Percentiles rank a stretch among this genome's conserved stretches.
phyloP scores from a whole-genome alignment of 2,888 invertebrate genomes.

The Iphiclides podalirius region DNA sequence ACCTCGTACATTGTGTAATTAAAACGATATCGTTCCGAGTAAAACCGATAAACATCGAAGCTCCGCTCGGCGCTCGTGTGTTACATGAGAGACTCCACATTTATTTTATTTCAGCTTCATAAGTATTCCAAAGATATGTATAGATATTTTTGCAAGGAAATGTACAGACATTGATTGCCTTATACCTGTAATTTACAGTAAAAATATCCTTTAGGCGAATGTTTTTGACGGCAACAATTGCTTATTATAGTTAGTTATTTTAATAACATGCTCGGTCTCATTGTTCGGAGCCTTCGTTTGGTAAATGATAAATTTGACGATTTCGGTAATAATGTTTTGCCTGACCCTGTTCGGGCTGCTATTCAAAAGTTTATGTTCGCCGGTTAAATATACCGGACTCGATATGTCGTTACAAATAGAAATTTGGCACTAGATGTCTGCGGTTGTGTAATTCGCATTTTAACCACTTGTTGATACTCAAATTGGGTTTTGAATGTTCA shows the following conservation, averaged over 20 bases:
- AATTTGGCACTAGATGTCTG: conserved; percentile 77
- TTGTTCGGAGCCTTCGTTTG: too few relatives aligned
- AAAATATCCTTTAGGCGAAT: too few relatives aligned
- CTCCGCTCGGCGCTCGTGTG: conserved; percentile 24
- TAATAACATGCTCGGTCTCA: too few relatives aligned
- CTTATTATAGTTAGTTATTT: too few relatives aligned
- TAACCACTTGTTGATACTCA: conserved; percentile 70
- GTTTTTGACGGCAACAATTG: too few relatives aligned
- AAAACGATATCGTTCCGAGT: conserved; percentile 44
- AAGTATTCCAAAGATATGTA: too few relatives aligned
- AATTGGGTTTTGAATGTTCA: conserved; percentile 46
- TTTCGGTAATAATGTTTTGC: not conserved
- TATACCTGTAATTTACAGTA: too few relatives aligned
- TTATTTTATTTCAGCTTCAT: too few relatives aligned
- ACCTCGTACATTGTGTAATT: conserved; percentile 52
- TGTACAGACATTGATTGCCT: too few relatives aligned
- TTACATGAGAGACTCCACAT: too few relatives aligned
- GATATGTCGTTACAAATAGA: conserved; percentile 78
- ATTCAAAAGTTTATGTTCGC: conserved; percentile 77
- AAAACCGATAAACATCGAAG: conserved; percentile 39
- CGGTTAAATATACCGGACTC: conserved; percentile 78
- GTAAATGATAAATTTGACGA: too few relatives aligned
- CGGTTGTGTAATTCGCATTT: conserved; percentile 76
- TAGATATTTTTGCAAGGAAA: too few relatives aligned
- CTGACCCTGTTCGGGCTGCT: conserved; percentile 53